These are phyloP conservation scores for Stegostoma tigrinum DNA, from an alignment of 2,113 vertebrate species.

Conservation along the genomic window DNA sequence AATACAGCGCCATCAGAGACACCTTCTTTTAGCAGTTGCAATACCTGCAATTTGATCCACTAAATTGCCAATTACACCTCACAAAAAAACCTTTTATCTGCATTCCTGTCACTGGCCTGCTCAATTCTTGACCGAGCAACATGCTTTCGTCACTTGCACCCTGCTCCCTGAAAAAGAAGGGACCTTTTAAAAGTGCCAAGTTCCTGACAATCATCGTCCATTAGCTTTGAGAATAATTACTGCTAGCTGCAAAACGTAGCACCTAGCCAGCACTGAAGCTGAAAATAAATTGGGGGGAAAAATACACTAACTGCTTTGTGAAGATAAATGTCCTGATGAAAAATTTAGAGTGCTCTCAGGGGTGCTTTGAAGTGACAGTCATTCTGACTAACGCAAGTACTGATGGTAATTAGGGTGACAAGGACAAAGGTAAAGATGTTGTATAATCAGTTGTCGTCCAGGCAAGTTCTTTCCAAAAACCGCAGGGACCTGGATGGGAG, in stretches of 20 bases:
- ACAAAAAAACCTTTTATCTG: conserved; percentile 23
- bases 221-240: neutral
- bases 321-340: neutral
- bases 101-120: neutral
- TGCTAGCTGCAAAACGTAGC: no score
- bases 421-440: neutral
- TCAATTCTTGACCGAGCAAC: neutral
- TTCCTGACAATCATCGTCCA: neutral
- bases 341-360: neutral
- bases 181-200: neutral
- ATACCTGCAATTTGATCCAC: neutral
- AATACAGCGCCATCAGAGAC: neutral
- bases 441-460: neutral
- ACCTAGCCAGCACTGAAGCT: neutral
- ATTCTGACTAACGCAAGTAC: neutral
- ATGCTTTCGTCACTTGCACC: neutral
- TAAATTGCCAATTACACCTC: neutral
- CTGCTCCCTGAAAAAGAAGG: neutral
- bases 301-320: neutral
- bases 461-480: neutral
- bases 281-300: neutral
- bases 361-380: neutral
- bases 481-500: neutral
- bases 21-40: neutral
- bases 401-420: neutral